These are phyloP conservation scores for Acrossocheilus wenchowensis DNA, from an alignment of 2,797 vertebrate genomes.

Conservation along the genomic window DNA sequence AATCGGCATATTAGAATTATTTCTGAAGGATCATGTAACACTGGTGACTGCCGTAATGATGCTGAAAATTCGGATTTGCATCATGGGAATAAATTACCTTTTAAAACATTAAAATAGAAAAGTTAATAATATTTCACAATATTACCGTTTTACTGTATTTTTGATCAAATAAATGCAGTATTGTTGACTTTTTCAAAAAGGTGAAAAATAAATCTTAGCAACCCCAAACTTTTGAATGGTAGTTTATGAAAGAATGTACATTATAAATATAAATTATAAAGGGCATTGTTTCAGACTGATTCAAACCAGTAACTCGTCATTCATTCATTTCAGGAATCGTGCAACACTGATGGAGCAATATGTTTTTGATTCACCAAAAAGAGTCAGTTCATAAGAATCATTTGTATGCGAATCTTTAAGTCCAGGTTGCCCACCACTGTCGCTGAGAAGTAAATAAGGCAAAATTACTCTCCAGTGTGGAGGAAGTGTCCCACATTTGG, in stretches of 20 bases:
- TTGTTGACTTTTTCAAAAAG: background rate
- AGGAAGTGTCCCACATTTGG: background rate
- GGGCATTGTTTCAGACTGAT: background rate
- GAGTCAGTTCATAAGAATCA: background rate
- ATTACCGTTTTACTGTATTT: background rate
- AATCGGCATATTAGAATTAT: background rate
- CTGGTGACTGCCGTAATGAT: background rate
- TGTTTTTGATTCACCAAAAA: background rate
- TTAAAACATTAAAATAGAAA: background rate
- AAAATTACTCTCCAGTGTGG: background rate
- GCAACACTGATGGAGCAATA: background rate
- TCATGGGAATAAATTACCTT: background rate
- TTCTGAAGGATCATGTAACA: background rate
- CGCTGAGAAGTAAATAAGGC: background rate
- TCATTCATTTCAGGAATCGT: background rate
- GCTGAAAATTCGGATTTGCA: background rate
- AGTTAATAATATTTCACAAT: background rate
- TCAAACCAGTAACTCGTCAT: background rate
- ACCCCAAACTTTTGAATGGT: background rate
- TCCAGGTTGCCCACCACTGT: background rate
- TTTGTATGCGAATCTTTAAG: background rate
- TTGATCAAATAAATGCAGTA: background rate
- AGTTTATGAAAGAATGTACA: background rate
- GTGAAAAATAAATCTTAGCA: no score
- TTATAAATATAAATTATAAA: background rate